phyloP scores from a whole-genome alignment of 2,797 vertebrate genomes.

The Crocidura indochinensis region DNA sequence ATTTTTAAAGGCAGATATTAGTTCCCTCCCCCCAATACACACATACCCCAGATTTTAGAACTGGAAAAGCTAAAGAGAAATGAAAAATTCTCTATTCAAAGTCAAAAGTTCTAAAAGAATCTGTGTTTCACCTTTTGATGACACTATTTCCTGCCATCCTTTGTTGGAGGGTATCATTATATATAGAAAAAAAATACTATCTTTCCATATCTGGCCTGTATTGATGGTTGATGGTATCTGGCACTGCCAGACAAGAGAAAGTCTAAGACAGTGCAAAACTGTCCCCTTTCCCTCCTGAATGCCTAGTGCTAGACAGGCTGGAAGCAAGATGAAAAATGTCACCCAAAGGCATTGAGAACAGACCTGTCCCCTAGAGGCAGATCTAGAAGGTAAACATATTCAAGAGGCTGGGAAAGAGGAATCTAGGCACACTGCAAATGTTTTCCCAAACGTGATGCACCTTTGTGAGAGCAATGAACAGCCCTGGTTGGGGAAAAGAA shows the following conservation, averaged over 20 bases:
- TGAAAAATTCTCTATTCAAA: conserved; percentile 39
- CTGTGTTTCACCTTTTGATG: not conserved
- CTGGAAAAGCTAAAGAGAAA: conserved; percentile 26
- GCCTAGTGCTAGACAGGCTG: not conserved
- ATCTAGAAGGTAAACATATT: not conserved
- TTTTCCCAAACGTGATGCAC: not conserved
- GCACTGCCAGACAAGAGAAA: not conserved
- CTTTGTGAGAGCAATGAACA: not conserved
- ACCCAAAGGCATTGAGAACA: not conserved
- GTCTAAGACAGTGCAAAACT: not conserved
- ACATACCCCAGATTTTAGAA: not conserved
- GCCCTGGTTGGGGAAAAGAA: not conserved
- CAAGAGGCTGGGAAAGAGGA: not conserved
- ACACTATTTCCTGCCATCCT: not conserved
- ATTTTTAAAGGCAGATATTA: not conserved
- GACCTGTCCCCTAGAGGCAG: not conserved
- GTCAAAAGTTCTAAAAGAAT: not conserved
- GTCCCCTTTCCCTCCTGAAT: not conserved
- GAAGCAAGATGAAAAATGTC: not conserved
- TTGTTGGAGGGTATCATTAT: not conserved
- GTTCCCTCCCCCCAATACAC: too few species aligned
- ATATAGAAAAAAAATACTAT: conserved; percentile 12
- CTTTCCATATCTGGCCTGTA: not conserved
- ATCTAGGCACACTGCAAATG: not conserved
- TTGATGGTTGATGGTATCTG: not conserved